Percentiles rank a stretch among this genome's conserved stretches.
phyloP scores from a whole-genome alignment of 2,797 vertebrate genomes.

The Rhincodon typus region DNA sequence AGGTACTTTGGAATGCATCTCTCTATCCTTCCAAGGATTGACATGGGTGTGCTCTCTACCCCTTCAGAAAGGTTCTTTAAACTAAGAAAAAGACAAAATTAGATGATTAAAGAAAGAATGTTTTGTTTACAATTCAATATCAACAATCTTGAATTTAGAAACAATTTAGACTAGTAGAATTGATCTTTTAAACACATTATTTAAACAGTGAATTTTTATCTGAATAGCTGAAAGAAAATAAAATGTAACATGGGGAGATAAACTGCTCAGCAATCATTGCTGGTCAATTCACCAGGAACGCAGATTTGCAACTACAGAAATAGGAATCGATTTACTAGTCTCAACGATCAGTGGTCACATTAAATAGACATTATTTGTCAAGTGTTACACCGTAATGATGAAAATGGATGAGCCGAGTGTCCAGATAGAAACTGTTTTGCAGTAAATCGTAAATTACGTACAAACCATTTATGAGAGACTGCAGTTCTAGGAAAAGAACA shows the following conservation, averaged over 20 bases:
- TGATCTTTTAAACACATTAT: not conserved
- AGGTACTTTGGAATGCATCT: not conserved
- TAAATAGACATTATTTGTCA: constrained; percentile 3
- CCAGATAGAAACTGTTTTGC: too few relatives aligned
- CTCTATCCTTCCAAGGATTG: not conserved
- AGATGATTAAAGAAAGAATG: not conserved
- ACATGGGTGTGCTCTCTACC: not conserved
- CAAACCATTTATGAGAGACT: not conserved
- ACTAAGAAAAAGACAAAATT: not conserved
- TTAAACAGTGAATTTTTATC: not conserved
- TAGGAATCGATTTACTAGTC: not conserved
- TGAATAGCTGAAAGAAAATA: not conserved
- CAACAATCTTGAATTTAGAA: not conserved
- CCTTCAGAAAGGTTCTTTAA: too few relatives aligned
- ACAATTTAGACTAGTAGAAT: not conserved
- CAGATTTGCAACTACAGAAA: not conserved
- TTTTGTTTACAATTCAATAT: not conserved
- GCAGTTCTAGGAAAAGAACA: not conserved
- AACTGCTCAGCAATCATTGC: not conserved
- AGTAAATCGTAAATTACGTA: not conserved
- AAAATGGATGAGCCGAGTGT: not conserved
- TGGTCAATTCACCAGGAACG: not conserved
- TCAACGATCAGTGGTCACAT: not conserved
- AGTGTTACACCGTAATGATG: not conserved
- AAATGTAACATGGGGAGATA: not conserved